Evolutionary conservation across 2,797 vertebrate genomes (phyloP), one percentile per base, ranked within the genome.

Genomic region (Tapera naevia): DNA sequence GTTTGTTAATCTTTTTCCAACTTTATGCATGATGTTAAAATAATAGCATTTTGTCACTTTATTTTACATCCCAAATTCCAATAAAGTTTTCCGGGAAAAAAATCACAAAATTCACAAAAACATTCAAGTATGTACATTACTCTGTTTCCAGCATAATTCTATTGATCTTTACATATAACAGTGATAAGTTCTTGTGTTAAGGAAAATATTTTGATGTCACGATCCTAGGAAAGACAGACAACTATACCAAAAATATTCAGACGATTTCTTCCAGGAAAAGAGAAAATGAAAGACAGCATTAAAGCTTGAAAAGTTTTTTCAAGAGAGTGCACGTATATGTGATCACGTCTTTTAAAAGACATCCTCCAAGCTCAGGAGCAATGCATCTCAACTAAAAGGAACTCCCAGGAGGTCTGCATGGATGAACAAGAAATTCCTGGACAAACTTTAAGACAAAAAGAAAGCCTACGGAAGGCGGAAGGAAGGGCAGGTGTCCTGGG

Each of bases 1-100:
- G 56, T n/a, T n/a, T 88, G 73, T 93, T 91, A 92, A 65, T 93
- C 70, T 86, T 81, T 70, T 35, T 67, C 19, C 25, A 62, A 54
- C 35, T 57, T 5, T 56, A 80, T 41, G 60, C 28, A 54, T 54
- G 71, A 85, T 46, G 64, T 88, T 65, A 89, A 92, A 92, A 86
- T 69, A 53, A 25, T 10, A 18, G 7, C 27, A 24, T 7, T 79
- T 73, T 51, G 8, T 35, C 37, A 33, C 32, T 54, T 81, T 81
- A 35, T 69, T 90, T 86, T 65, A 51, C 50, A 66, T 51, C 7
- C 8, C 32, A 80, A 79, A 66, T 91, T 73, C 11, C 35, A 58
- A 13, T 43, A 32, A 41, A 56, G 3, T 58, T 92, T 37, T 72
- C 11, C 18, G 32, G 32, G 43, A 30, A n/a, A 35, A 32, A 8